Base-by-base conservation (phyloP, 2,888 invertebrate species). In the Neoscelio sp. region DNA sequence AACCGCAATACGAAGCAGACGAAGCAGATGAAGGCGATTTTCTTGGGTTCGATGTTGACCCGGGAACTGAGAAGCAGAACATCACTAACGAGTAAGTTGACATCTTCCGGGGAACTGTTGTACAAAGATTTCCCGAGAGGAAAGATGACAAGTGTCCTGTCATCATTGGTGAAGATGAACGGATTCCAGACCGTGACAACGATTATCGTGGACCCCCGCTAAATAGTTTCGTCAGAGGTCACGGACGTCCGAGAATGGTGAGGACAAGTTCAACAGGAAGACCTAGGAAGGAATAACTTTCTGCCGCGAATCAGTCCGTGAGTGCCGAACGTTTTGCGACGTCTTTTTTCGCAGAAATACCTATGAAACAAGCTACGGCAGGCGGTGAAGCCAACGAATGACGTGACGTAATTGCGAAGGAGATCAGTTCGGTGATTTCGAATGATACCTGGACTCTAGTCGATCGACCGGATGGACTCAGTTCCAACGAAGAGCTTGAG, bases 361-460 rank as follows among this genome's bases (percentile, higher is more conserved):
- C 18, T 12, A 35, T 62, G 20, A 62, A 46, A 30, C 15, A 62
- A 8, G 46, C 62, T n/a, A 17, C 30, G 18, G 28, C 10, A 10
- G 40, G 58, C 4, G 1, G 40, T 3, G 65, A 50, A 7, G 38
- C 52, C 6, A 10, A 42, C 12, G 50, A 65, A 23, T 65, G 50
- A 50, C 23, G 26, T 0, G 1, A 30, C 0, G 65, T 40, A 1
- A 65, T 65, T 12, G 28, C 10, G 7, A 0, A 6, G 8, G 65
- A 26, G n/a, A 38, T 65, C 26, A 40, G 15, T 13, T 52, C 65
- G 1, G 13, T 50, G 0, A 8, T 65, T 5, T 23, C 23, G 30
- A 50, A 65, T 18, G 65, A 28, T 0, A 50, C 52, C 1, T 65
- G 50, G 65, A 26, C 10, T 3, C 28, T 65, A 4, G 35, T 38